Evolutionary conservation across 2,113 vertebrate genomes (phyloP).

Genomic region (Rhinopomastus cyanomelas): DNA sequence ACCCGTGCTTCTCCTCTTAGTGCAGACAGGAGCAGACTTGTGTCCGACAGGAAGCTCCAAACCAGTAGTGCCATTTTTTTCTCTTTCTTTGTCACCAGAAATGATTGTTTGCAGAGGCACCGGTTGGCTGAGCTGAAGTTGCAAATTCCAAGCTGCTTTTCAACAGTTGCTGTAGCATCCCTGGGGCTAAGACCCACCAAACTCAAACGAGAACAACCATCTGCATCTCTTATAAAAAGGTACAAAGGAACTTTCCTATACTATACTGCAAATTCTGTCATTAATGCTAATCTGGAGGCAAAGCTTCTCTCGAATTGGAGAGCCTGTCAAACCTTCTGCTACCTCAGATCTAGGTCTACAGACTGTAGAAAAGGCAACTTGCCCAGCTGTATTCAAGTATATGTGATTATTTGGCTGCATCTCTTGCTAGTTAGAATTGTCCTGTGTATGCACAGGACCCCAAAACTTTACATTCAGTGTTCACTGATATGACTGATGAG

Average conservation of each 20-base stretch:
- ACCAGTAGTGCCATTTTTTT: too few relatives aligned
- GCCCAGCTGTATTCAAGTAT: slow-evolving; percentile 55
- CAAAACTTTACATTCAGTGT: not conserved
- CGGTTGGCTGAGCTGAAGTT: too few relatives aligned
- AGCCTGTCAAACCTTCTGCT: slow-evolving; percentile 32
- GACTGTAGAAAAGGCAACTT: slow-evolving; percentile 22
- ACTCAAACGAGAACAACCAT: too few relatives aligned
- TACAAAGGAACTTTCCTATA: not conserved
- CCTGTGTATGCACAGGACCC: not conserved
- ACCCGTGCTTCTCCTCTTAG: too few relatives aligned
- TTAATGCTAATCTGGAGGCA: not conserved
- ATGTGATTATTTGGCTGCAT: slow-evolving; percentile 25
- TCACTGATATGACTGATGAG: not conserved
- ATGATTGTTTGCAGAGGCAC: too few relatives aligned
- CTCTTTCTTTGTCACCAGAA: too few relatives aligned
- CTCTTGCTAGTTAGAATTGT: slow-evolving; percentile 4
- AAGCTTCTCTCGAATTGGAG: not conserved
- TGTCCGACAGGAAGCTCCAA: too few relatives aligned
- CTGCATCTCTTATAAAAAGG: not conserved
- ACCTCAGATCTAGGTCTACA: slow-evolving; percentile 23
- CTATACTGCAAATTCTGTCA: not conserved
- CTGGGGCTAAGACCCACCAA: too few relatives aligned
- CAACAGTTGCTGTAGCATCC: too few relatives aligned
- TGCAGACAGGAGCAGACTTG: too few relatives aligned
- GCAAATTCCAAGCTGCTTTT: too few relatives aligned